These are phyloP conservation scores for Calliopsis andreniformis DNA, from an alignment of 1,140 invertebrate genomes.

Conservation along the genomic window DNA sequence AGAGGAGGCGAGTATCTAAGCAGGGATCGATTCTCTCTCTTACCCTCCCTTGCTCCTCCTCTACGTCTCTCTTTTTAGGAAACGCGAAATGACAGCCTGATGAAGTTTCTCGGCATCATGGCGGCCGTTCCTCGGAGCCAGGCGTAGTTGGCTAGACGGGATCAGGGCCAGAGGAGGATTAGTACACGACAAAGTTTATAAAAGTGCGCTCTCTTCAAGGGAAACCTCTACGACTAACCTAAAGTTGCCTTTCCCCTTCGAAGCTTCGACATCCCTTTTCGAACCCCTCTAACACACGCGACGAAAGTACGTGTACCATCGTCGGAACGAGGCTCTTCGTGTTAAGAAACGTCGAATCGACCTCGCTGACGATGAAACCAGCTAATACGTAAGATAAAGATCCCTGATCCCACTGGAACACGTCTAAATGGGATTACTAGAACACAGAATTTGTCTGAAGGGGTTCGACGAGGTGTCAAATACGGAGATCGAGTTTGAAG, in stretches of 20 bases:
- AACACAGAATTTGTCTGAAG: background rate
- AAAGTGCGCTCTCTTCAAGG: constrained; percentile 72
- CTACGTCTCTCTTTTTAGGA: constrained; percentile 37
- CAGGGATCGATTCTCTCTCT: constrained; percentile 51
- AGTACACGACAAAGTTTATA: constrained; percentile 79
- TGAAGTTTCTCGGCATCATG: constrained; percentile 77
- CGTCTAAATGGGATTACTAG: background rate
- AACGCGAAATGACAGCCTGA: constrained; percentile 79
- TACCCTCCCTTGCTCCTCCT: background rate
- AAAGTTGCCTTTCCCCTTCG: constrained; percentile 63
- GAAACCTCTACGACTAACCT: constrained; percentile 56
- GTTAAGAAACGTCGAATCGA: constrained; percentile 7
- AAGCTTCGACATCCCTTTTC: constrained; percentile 37
- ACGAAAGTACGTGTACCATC: constrained; percentile 65
- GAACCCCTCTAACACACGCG: constrained; percentile 58
- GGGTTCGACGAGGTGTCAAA: background rate
- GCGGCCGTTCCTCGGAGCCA: constrained; percentile 53
- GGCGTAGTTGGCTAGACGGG: constrained; percentile 58
- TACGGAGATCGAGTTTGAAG: background rate
- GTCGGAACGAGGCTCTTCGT: constrained; percentile 11
- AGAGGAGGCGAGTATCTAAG: constrained; percentile 66
- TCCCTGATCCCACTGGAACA: background rate
- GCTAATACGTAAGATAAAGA: constrained; percentile 7
- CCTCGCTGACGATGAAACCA: background rate
- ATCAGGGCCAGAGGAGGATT: constrained; percentile 74